Evolutionary conservation across 2,113 vertebrate genomes (phyloP), one percentile per base, ranked within the genome.

Genomic region (Corydoras sp.): DNA sequence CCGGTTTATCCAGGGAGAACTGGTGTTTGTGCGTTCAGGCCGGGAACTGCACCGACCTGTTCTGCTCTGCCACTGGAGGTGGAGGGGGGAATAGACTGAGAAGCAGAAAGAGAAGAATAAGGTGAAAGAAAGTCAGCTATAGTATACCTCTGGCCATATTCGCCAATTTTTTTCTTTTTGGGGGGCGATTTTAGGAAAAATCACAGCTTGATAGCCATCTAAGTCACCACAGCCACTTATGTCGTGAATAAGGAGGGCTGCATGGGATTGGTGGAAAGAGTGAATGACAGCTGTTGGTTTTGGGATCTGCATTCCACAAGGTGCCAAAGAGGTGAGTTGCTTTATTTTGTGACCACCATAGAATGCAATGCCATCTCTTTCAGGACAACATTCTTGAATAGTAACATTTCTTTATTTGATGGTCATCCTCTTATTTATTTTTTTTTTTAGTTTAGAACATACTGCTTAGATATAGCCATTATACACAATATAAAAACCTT

Each of bases 1-100:
- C 90, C 80, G 86, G 90, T 88, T 86, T 86, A 86, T 87, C 88
- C 78, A 89, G 89, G 86, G 76, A 82, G 64, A 88, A 89, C 86
- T 88, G 12, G 74, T 86, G 85, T 90, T 89, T 88, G 86, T 89
- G 85, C 84, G 82, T 80, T 83, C 69, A 83, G 81, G 84, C 80
- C 82, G 74, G 77, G 72, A 71, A 87, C 88, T 15, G 85, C 84
- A 72, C 88, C 29, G 58, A 90, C 89, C 81, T 84, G 89, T 91
- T 90, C 73, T 80, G 71, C 81, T 65, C 82, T 81, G 80, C 78
- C 80, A 64, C 54, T 31, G 59, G 53, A 48, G 53, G 13, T 14
- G n/a, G n/a, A n/a, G 58, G 67, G 51, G 30, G 51, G 48, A 53
- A 63, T 54, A n/a, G 30, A 61, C 66, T 71, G 58, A 58, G 73